A percentile compares a stretch with the other conserved stretches of the same genome.
These are phyloP conservation scores for Enteromius radiatus DNA, from an alignment of 2,797 vertebrate species.

Conservation along the genomic window DNA sequence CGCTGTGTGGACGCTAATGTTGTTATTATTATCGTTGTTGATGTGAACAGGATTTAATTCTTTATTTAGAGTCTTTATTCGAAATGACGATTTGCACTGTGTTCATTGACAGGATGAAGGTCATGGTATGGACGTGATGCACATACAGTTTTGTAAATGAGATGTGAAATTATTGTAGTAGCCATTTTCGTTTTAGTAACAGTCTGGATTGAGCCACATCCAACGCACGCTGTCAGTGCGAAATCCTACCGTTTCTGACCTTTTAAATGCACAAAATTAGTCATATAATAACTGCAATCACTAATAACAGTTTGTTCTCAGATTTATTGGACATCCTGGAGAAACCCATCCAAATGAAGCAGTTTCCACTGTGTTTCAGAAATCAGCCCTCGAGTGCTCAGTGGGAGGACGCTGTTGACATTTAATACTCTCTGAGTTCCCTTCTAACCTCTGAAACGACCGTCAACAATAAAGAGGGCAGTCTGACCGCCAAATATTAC, in stretches of 20 bases:
- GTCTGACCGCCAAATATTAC: constrained; percentile 44
- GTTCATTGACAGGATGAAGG: too few relatives aligned
- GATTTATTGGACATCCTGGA: not conserved
- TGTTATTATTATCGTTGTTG: too few relatives aligned
- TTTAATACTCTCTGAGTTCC: constrained; percentile 51
- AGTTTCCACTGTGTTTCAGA: not conserved
- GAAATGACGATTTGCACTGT: too few relatives aligned
- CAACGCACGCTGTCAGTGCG: not conserved
- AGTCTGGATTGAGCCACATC: not conserved
- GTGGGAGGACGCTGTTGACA: constrained; percentile 48
- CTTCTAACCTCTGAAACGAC: constrained; percentile 42
- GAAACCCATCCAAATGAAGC: not conserved
- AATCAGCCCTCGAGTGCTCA: constrained; percentile 21
- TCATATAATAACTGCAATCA: constrained; percentile 29
- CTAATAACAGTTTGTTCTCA: not conserved
- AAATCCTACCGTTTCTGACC: not conserved
- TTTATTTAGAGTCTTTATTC: too few relatives aligned
- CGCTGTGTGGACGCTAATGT: too few relatives aligned
- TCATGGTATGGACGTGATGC: too few relatives aligned
- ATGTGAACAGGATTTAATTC: too few relatives aligned
- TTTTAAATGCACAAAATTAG: constrained; percentile 10
- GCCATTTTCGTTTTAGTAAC: not conserved
- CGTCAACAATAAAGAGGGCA: constrained; percentile 25
- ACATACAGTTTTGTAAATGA: too few relatives aligned
- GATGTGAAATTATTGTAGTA: not conserved